Evolutionary conservation across 2,888 invertebrate genomes (phyloP), one percentile per base, ranked within the genome.

Genomic region (Mayetiola destructor): DNA sequence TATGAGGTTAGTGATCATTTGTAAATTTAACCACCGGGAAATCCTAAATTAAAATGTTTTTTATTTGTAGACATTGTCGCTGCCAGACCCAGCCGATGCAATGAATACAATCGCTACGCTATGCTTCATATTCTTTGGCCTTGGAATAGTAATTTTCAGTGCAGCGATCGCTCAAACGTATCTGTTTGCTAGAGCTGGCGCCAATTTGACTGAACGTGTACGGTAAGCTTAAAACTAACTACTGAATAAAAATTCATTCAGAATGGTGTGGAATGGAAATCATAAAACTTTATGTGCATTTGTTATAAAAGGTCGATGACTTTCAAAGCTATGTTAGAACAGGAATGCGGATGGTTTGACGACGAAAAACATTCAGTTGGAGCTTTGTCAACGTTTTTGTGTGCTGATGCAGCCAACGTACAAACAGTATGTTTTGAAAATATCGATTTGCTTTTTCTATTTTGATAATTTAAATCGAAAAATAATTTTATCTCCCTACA

Each of bases 291-390:
- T n/a, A n/a, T n/a, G n/a, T n/a, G n/a, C n/a, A n/a, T 9, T n/a
- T 14, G n/a, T 42, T 23, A 23, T 10, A 9, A 9, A n/a, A 52
- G 52, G 4, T 53, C 53, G 12, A 32, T 53, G 53, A 32, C 53
- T 5, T 73, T 76, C 75, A 75, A 64, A 56, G 60, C 64, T 56
- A 67, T 69, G 29, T 37, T 57, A 20, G 73, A 73, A 48, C 88
- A 86, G 66, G 86, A 86, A 64, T 79, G 85, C 60, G 83, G 80
- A 6, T 86, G 84, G 82, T 86, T 81, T 68, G 86, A 87, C 65
- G 75, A 81, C 36, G 76, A 81, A 0, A 63, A 67, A 1, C 84
- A 86, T 66, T 81, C 82, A 1, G 79, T 83, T 1, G 86, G 86
- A 0, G 80, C 84, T 0, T 66, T 86, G 0, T 82, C 84, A 55